phyloP scores from a whole-genome alignment of 2,797 vertebrate species.

The Scyliorhinus canicula region DNA sequence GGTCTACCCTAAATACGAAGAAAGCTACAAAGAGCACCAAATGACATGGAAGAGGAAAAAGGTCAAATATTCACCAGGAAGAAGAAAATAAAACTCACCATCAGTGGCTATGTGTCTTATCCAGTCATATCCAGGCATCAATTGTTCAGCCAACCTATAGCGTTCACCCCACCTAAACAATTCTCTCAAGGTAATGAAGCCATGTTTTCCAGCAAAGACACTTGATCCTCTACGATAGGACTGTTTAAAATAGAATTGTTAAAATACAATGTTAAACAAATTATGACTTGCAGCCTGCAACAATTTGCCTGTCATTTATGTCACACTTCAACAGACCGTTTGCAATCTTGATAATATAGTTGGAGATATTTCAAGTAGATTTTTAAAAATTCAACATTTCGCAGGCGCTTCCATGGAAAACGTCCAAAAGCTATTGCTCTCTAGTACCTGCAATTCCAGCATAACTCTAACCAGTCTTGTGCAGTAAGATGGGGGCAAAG shows the following conservation, averaged over 20 bases:
- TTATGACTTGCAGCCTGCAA: neutral
- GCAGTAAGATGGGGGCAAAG: constrained; percentile 87
- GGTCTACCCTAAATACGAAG: neutral
- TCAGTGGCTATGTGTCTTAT: constrained; percentile 88
- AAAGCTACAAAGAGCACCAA: neutral
- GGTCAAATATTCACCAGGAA: neutral
- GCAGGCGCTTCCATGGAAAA: neutral
- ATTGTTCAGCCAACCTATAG: constrained; percentile 74
- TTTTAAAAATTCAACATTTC: neutral
- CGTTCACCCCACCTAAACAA: constrained; percentile 95
- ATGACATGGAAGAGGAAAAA: neutral
- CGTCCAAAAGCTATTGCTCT: neutral
- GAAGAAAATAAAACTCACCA: constrained; percentile 58
- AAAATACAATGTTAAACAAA: constrained; percentile 11
- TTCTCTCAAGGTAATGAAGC: constrained; percentile 90
- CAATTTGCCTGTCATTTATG: neutral
- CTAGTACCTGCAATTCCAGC: constrained; percentile 85
- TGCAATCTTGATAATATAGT: neutral
- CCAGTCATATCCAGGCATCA: constrained; percentile 70
- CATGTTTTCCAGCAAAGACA: constrained; percentile 94
- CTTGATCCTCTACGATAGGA: constrained; percentile 84
- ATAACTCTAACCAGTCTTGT: constrained; percentile 87
- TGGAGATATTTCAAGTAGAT: neutral
- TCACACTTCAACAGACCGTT: neutral
- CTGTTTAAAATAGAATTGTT: constrained; percentile 51